Conservation (phyloP, 53 echinoderm and acorn worm genomes). For the Paracentrotus lividus region DNA sequence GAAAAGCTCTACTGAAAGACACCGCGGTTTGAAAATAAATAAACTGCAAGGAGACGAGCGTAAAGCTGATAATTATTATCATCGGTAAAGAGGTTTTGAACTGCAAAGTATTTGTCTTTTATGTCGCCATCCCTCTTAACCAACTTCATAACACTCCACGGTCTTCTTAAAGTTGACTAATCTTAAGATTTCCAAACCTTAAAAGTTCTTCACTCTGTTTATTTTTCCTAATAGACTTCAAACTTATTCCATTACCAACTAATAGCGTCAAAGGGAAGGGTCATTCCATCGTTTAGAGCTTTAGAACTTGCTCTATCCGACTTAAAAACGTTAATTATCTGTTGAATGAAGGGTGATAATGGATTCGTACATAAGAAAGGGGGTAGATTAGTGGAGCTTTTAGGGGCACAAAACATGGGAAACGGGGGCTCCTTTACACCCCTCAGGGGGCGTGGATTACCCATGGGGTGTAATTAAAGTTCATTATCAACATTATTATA, state of each 20-base stretch:
- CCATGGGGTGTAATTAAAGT: constrained; percentile 23
- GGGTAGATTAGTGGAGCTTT: not conserved
- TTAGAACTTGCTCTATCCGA: not conserved
- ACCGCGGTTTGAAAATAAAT: not conserved
- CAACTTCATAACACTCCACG: not conserved
- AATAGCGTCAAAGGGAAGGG: not conserved
- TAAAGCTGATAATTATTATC: not conserved
- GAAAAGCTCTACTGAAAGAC: not conserved
- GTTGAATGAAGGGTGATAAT: not conserved
- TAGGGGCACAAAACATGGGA: not conserved
- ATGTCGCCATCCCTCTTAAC: not conserved
- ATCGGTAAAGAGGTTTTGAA: not conserved
- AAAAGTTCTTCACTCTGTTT: not conserved
- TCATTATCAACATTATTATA: not conserved
- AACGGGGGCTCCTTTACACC: not conserved
- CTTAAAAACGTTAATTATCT: constrained; percentile 1
- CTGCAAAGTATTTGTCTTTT: not conserved
- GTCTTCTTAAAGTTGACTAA: not conserved
- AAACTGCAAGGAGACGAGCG: not conserved
- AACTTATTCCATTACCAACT: not conserved
- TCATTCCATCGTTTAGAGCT: not conserved
- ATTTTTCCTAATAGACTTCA: not conserved
- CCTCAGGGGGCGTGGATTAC: not conserved
- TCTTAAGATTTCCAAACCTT: not conserved
- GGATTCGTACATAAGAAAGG: not conserved